These are phyloP conservation scores for Ranitomeya imitator DNA, from an alignment of 2,113 vertebrate species.

Conservation along the genomic window DNA sequence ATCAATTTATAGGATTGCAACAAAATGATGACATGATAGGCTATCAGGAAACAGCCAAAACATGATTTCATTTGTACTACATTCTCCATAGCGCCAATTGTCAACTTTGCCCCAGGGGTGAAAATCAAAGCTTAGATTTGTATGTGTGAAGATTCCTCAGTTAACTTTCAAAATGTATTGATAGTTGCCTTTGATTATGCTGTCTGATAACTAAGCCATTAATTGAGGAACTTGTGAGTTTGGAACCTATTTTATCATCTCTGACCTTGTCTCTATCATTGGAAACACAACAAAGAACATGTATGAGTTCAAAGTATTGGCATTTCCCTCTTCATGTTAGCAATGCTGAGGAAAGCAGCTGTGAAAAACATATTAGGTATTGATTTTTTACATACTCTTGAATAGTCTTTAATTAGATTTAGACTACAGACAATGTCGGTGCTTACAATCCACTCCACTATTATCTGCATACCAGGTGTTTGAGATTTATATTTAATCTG, in stretches of 20 bases:
- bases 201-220: slow-evolving; percentile 54
- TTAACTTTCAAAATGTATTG: slow-evolving; percentile 45
- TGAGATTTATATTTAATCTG: slow-evolving; percentile 50
- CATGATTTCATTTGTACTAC: slow-evolving; percentile 23
- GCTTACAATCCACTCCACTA: slow-evolving; percentile 44
- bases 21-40: slow-evolving; percentile 3
- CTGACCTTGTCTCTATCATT: slow-evolving; percentile 71
- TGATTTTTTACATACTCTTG: slow-evolving; percentile 74
- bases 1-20: not conserved
- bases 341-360: slow-evolving; percentile 77
- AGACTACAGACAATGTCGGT: slow-evolving; percentile 80
- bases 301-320: slow-evolving; percentile 76
- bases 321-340: slow-evolving; percentile 68
- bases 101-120: slow-evolving; percentile 24
- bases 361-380: slow-evolving; percentile 82
- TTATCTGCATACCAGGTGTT: slow-evolving; percentile 54
- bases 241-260: slow-evolving; percentile 65
- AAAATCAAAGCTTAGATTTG: slow-evolving; percentile 56
- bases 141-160: slow-evolving; percentile 13
- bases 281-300: slow-evolving; percentile 69
- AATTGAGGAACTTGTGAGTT: slow-evolving; percentile 64
- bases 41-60: slow-evolving; percentile 31
- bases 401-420: slow-evolving; percentile 84
- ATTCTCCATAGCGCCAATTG: slow-evolving; percentile 40
- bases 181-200: slow-evolving; percentile 58